A percentile compares a stretch with the other conserved stretches of the same genome.
These are phyloP conservation scores for Rhea americana DNA, from an alignment of 2,113 vertebrate species.

Conservation along the genomic window DNA sequence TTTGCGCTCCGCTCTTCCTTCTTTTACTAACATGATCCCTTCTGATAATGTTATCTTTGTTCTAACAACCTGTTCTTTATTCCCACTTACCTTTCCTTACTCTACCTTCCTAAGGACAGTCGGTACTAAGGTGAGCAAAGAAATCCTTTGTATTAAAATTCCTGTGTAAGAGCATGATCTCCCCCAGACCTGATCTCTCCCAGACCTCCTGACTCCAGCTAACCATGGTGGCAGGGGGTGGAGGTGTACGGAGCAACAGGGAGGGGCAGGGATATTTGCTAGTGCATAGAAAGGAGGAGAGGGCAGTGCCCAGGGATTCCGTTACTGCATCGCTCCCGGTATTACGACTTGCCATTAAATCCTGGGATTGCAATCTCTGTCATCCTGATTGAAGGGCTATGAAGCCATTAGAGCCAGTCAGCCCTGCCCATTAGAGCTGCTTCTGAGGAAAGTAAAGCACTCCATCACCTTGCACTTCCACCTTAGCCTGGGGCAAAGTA, in stretches of 20 bases:
- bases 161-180: background rate
- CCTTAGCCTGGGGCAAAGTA: background rate
- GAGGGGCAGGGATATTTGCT: background rate
- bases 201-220: background rate
- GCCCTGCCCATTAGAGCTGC: background rate
- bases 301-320: background rate
- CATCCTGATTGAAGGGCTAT: background rate
- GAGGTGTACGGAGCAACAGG: background rate
- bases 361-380: background rate
- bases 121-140: constrained; percentile 92
- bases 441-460: background rate
- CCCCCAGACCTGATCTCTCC: background rate
- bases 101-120: constrained; percentile 92
- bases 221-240: accelerated
- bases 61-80: constrained; percentile 83
- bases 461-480: background rate
- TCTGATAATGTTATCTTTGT: constrained; percentile 56
- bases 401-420: background rate
- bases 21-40: constrained; percentile 44
- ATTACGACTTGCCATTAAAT: background rate
- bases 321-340: background rate
- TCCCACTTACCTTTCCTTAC: constrained; percentile 76
- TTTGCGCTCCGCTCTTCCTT: constrained; percentile 19
- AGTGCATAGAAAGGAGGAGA: background rate
- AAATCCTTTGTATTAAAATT: constrained; percentile 46